Conservation (phyloP, 2,888 invertebrate species). For the Xylocampa areola region DNA sequence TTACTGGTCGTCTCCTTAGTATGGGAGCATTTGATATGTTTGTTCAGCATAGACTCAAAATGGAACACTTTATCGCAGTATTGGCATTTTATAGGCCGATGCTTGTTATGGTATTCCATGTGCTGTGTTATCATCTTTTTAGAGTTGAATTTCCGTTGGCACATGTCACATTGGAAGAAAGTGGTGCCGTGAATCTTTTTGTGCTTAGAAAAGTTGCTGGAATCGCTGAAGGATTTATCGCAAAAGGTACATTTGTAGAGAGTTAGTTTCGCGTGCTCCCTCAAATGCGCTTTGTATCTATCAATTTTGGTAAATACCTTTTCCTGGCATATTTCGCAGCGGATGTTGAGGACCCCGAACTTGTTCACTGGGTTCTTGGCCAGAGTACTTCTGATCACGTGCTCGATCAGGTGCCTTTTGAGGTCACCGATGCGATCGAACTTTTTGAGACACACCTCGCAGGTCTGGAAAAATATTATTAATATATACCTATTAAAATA, state of each 20-base stretch:
- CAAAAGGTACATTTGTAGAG: constrained; percentile 85
- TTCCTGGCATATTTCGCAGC: constrained; percentile 78
- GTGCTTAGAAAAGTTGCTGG: constrained; percentile 87
- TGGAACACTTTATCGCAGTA: constrained; percentile 78
- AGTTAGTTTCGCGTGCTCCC: constrained; percentile 85
- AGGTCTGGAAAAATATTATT: constrained; percentile 70
- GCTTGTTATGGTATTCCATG: constrained; percentile 82
- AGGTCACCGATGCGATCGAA: constrained; percentile 84
- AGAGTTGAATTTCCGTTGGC: constrained; percentile 85
- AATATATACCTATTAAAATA: neutral
- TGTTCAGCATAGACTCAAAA: constrained; percentile 83
- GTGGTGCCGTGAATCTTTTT: constrained; percentile 84
- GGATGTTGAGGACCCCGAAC: constrained; percentile 75
- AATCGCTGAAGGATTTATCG: constrained; percentile 86
- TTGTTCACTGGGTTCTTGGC: constrained; percentile 77
- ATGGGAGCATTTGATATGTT: constrained; percentile 80
- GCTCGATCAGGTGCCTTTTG: constrained; percentile 86
- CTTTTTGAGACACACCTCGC: constrained; percentile 79
- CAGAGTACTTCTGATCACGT: constrained; percentile 80
- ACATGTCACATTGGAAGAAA: constrained; percentile 83
- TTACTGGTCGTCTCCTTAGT: constrained; percentile 63
- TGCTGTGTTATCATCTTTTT: constrained; percentile 84
- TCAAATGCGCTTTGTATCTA: constrained; percentile 83
- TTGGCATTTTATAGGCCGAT: constrained; percentile 73
- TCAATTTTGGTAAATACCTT: constrained; percentile 79